phyloP scores from a whole-genome alignment of 1,140 invertebrate genomes.

The Copidosoma floridanum region DNA sequence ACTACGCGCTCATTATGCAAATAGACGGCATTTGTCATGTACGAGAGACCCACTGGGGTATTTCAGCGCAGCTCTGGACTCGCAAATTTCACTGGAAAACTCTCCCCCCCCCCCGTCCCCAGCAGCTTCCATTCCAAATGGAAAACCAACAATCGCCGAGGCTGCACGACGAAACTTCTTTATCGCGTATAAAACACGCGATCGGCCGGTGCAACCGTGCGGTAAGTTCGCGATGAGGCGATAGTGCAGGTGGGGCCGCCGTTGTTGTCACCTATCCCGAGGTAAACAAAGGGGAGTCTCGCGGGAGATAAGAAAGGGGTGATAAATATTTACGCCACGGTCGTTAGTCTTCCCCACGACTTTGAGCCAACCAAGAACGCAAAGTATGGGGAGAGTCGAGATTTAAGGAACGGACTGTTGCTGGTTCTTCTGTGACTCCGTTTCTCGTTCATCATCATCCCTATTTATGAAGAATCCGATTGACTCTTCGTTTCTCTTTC shows the following conservation, averaged over 20 bases:
- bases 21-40: slow-evolving; percentile 4
- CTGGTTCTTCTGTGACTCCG: too few species aligned
- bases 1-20: neutral
- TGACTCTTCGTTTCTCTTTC: too few species aligned
- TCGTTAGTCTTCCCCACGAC: too few species aligned
- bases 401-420: too few species aligned
- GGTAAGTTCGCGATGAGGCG: too few species aligned
- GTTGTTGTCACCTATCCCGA: neutral
- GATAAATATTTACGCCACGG: neutral
- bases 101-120: neutral
- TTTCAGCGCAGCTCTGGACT: neutral
- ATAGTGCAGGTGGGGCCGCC: too few species aligned
- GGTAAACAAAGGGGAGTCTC: neutral
- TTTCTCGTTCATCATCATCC: too few species aligned
- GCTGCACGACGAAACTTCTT: neutral
- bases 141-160: slow-evolving; percentile 13
- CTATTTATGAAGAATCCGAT: too few species aligned
- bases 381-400: too few species aligned
- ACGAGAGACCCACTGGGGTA: neutral
- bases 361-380: too few species aligned
- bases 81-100: slow-evolving; percentile 6
- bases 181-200: slow-evolving; percentile 14
- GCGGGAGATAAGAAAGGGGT: neutral
- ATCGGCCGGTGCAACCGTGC: slow-evolving; percentile 7
- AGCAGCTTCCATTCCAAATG: slow-evolving; percentile 9